Evolutionary conservation across 2,797 vertebrate genomes (phyloP).

Genomic region (Selene dorsalis): DNA sequence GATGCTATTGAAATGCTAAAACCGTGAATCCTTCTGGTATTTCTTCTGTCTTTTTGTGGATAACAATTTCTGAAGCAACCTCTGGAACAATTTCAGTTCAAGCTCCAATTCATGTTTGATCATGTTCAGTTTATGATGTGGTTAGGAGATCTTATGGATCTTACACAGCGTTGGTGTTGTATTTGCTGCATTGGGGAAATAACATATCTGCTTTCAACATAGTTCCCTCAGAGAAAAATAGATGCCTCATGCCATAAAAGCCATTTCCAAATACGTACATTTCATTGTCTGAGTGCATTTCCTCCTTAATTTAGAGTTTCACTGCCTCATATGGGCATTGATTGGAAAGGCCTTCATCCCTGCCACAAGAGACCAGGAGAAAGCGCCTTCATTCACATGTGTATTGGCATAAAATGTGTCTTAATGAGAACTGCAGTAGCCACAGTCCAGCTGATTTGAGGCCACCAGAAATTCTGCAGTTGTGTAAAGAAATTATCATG

Average conservation of each 20-base stretch:
- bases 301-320: slow-evolving; percentile 22
- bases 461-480: neutral
- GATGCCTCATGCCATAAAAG: slow-evolving; percentile 4
- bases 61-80: neutral
- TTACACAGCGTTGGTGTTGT: neutral
- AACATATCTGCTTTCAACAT: neutral
- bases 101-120: slow-evolving; percentile 10
- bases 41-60: neutral
- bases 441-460: neutral
- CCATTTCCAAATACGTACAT: slow-evolving; percentile 27
- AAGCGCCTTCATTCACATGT: slow-evolving; percentile 17
- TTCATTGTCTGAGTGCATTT: slow-evolving; percentile 26
- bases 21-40: neutral
- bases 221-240: slow-evolving; percentile 16
- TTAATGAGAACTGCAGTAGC: neutral
- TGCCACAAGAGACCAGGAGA: neutral
- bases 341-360: slow-evolving; percentile 31
- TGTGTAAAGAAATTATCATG: neutral
- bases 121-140: neutral
- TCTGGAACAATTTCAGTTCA: slow-evolving; percentile 10
- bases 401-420: neutral
- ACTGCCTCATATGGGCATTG: slow-evolving; percentile 16
- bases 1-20: neutral
- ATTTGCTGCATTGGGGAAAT: neutral
- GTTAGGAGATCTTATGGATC: neutral